A percentile compares a stretch with the other conserved stretches of the same genome.
These are phyloP conservation scores for Ophioninae sp. DNA, from an alignment of 2,888 invertebrate genomes.

Conservation along the genomic window DNA sequence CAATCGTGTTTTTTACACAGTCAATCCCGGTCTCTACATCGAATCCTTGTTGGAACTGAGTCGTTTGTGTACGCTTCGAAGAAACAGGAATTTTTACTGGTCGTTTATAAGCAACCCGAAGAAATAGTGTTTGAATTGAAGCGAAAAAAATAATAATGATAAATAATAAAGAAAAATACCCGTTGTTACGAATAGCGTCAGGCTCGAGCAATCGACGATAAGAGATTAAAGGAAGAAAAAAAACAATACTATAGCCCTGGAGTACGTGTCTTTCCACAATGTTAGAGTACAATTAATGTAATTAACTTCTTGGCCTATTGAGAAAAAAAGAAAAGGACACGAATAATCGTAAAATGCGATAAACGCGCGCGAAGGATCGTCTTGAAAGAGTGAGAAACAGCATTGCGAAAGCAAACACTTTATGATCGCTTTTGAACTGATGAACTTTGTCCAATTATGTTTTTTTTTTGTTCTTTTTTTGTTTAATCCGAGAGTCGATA, in stretches of 20 bases:
- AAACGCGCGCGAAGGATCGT: constrained; percentile 39
- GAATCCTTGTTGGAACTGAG: constrained; percentile 50
- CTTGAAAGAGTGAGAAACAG: not conserved
- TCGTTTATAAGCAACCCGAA: constrained; percentile 36
- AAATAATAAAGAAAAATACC: constrained; percentile 1
- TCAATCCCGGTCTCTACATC: constrained; percentile 51
- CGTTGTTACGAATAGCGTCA: constrained; percentile 38
- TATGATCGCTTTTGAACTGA: not conserved
- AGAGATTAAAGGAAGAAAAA: constrained; percentile 52
- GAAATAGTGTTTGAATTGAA: constrained; percentile 39
- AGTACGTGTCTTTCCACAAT: constrained; percentile 61
- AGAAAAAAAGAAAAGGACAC: constrained; percentile 39
- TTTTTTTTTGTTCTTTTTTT: not conserved
- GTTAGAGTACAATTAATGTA: constrained; percentile 62
- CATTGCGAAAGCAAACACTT: not conserved
- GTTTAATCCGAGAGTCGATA: constrained; percentile 2
- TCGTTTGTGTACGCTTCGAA: constrained; percentile 42
- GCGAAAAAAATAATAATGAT: constrained; percentile 13
- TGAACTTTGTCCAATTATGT: constrained; percentile 10
- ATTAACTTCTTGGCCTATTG: constrained; percentile 58
- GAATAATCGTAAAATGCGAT: constrained; percentile 45
- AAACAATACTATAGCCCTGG: constrained; percentile 45
- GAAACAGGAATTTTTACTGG: constrained; percentile 45
- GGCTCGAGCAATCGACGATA: constrained; percentile 51
- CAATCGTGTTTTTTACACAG: constrained; percentile 51